Percentiles rank a stretch among this genome's conserved stretches.
These are phyloP conservation scores for Mycalesis mineus DNA, from an alignment of 2,888 invertebrate species.

Conservation along the genomic window DNA sequence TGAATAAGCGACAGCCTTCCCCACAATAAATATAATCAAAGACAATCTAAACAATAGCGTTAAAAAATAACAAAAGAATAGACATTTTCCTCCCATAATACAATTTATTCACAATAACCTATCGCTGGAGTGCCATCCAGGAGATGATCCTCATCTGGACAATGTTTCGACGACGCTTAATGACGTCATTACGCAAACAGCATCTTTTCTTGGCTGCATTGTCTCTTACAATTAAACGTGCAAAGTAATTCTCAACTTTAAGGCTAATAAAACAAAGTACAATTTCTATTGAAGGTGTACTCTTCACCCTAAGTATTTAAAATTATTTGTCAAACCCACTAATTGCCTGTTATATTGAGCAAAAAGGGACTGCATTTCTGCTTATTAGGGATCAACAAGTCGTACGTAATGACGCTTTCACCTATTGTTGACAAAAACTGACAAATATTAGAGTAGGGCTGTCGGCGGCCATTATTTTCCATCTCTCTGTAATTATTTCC, in stretches of 20 bases:
- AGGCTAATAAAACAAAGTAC: constrained; percentile 13
- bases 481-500: not conserved
- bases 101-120: constrained; percentile 26
- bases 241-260: constrained; percentile 21
- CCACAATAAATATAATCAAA: not conserved
- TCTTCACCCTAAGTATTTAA: constrained; percentile 47
- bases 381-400: constrained; percentile 46
- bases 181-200: constrained; percentile 65
- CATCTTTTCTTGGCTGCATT: constrained; percentile 54
- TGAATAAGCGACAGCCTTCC: not conserved
- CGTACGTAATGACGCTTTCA: constrained; percentile 30
- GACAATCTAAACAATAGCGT: not conserved
- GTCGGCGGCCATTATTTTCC: not conserved
- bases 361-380: constrained; percentile 46
- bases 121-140: constrained; percentile 34
- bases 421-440: constrained; percentile 22
- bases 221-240: constrained; percentile 41
- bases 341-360: constrained; percentile 56
- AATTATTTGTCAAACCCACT: constrained; percentile 63
- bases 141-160: constrained; percentile 55
- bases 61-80: not conserved
- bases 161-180: constrained; percentile 52
- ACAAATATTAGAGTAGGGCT: constrained; percentile 18
- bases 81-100: constrained; percentile 9
- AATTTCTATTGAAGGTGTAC: constrained; percentile 19